These are phyloP conservation scores for Phasia obesa DNA, from an alignment of 2,888 invertebrate species.

Conservation along the genomic window DNA sequence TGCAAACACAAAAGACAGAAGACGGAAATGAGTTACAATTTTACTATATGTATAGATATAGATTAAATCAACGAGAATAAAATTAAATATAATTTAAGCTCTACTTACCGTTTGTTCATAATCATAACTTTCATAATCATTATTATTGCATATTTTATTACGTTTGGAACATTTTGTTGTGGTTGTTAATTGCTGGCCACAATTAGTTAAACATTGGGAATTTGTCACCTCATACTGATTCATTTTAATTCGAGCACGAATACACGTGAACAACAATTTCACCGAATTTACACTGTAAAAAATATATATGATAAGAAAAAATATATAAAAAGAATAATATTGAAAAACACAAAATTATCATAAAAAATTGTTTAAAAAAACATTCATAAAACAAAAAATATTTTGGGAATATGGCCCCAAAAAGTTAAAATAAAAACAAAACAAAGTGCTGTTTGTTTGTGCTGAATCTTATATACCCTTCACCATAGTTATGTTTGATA, in stretches of 20 bases:
- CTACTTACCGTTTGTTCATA: conserved; percentile 68
- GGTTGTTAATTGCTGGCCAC: conserved; percentile 61
- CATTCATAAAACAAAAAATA: too few species aligned
- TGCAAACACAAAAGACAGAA: too few species aligned
- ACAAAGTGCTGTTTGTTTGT: too few species aligned
- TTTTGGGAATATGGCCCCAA: too few species aligned
- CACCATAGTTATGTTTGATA: too few species aligned
- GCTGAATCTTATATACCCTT: too few species aligned
- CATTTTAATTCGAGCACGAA: conserved; percentile 66
- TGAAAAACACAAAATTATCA: background rate
- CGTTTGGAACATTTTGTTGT: conserved; percentile 67
- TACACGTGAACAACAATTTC: conserved; percentile 14
- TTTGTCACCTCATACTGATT: conserved; percentile 72
- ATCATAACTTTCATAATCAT: conserved; percentile 28
- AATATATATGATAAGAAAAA: background rate
- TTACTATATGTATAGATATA: too few species aligned
- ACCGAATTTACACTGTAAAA: conserved; percentile 53
- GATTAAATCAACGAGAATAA: too few species aligned
- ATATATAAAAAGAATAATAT: conserved; percentile 5
- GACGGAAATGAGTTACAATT: too few species aligned
- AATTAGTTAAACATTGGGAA: conserved; percentile 67
- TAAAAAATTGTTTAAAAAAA: too few species aligned
- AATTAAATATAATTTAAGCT: too few species aligned
- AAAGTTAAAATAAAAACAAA: too few species aligned
- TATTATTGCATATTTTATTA: conserved; percentile 15